These are phyloP conservation scores for Uloborus plumipes DNA, from an alignment of 2,888 invertebrate genomes.

Conservation along the genomic window DNA sequence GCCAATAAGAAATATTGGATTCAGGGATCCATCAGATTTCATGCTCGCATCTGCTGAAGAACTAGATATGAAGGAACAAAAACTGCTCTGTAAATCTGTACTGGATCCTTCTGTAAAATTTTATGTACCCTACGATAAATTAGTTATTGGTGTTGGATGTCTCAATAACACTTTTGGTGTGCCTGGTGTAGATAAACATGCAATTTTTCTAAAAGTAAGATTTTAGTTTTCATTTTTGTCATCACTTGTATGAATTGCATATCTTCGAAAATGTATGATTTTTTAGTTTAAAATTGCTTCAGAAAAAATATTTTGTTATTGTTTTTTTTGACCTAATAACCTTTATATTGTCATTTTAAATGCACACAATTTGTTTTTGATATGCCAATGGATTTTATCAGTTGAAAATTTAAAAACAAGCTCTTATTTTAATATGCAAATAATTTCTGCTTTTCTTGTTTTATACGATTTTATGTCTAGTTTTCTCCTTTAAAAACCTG, in stretches of 20 bases:
- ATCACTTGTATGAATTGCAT: not conserved
- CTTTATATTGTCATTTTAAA: too few species aligned
- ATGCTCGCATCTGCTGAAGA: conserved; percentile 70
- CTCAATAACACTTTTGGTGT: conserved; percentile 72
- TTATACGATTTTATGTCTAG: not conserved
- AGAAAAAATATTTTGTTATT: too few species aligned
- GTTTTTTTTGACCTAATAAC: too few species aligned
- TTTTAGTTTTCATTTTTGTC: not conserved
- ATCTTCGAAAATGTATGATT: not conserved
- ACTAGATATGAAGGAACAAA: conserved; percentile 68
- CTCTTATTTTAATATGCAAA: not conserved
- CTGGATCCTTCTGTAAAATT: conserved; percentile 68
- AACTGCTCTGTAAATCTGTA: conserved; percentile 69
- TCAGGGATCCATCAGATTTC: conserved; percentile 71
- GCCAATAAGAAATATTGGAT: conserved; percentile 71
- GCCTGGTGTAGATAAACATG: conserved; percentile 72
- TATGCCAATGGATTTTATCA: too few species aligned
- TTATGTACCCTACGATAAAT: conserved; percentile 70
- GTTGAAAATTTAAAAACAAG: too few species aligned
- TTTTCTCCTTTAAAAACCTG: conserved; percentile 7
- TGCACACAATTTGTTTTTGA: too few species aligned
- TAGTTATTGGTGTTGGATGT: conserved; percentile 73
- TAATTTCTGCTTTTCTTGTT: not conserved
- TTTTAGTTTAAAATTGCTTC: not conserved
- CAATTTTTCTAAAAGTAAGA: conserved; percentile 72